Percentiles rank a stretch among this genome's conserved stretches.
phyloP scores from a whole-genome alignment of 1,140 invertebrate genomes.

The Agrypnia vestita region DNA sequence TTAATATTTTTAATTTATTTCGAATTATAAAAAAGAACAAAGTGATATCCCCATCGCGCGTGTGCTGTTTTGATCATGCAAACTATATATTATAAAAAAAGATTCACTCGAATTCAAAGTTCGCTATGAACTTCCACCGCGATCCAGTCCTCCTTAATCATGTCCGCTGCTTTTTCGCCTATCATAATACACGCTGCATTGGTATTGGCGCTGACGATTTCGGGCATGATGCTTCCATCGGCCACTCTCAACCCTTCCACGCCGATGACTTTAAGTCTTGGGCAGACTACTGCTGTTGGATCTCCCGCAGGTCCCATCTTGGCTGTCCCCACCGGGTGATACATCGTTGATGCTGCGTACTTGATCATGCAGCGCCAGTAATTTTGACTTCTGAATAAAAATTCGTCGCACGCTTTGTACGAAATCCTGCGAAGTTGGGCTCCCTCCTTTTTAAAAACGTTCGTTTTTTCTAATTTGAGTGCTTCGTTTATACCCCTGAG shows the following conservation, averaged over 20 bases:
- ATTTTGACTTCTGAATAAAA: constrained; percentile 67
- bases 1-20: too few species aligned
- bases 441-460: constrained; percentile 67
- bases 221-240: constrained; percentile 62
- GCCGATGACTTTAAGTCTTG: constrained; percentile 67
- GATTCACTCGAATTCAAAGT: neutral
- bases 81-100: too few species aligned
- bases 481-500: constrained; percentile 73
- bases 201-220: constrained; percentile 65
- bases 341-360: constrained; percentile 64
- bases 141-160: constrained; percentile 66
- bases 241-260: constrained; percentile 60
- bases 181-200: constrained; percentile 68
- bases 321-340: constrained; percentile 71
- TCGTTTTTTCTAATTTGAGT: constrained; percentile 70
- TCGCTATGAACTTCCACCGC: neutral
- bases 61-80: too few species aligned
- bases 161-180: constrained; percentile 67
- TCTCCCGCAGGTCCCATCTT: constrained; percentile 69
- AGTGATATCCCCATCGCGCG: too few species aligned
- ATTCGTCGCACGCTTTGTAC: constrained; percentile 66
- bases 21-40: too few species aligned
- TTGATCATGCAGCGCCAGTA: constrained; percentile 68
- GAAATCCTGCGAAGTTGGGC: constrained; percentile 66
- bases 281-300: constrained; percentile 65